Evolutionary conservation across 2,113 vertebrate species (phyloP).

Genomic region (Pheucticus melanocephalus): DNA sequence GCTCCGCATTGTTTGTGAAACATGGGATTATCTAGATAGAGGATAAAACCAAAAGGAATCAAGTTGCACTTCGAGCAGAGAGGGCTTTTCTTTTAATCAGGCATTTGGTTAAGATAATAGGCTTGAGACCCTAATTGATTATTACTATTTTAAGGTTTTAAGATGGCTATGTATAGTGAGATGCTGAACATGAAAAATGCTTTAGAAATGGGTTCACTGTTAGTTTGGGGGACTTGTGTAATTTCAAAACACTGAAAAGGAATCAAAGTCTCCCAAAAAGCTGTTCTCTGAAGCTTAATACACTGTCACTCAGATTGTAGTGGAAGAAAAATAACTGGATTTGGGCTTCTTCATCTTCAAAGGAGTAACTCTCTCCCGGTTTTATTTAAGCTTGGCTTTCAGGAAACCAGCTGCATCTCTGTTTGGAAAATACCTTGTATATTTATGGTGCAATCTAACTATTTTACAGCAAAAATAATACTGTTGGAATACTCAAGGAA

Average conservation of each 20-base stretch:
- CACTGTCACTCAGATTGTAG: not conserved
- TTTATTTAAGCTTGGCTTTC: slow-evolving; percentile 13
- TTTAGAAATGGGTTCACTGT: slow-evolving; percentile 18
- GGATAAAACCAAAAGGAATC: slow-evolving; percentile 62
- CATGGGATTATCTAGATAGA: slow-evolving; percentile 57
- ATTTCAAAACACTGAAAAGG: not conserved
- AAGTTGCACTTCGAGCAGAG: slow-evolving; percentile 56
- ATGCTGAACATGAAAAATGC: not conserved
- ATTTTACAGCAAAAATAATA: slow-evolving; percentile 34
- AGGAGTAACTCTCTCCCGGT: not conserved
- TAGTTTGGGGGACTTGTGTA: not conserved
- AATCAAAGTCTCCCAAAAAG: not conserved
- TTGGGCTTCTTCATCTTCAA: slow-evolving; percentile 1
- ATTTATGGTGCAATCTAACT: slow-evolving; percentile 9
- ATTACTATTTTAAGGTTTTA: slow-evolving; percentile 69
- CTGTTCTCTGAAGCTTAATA: not conserved
- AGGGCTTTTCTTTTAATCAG: slow-evolving; percentile 68
- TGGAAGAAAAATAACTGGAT: not conserved
- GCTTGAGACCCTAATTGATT: slow-evolving; percentile 68
- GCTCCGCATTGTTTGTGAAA: slow-evolving; percentile 57
- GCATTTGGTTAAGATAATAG: slow-evolving; percentile 69
- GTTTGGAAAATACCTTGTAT: slow-evolving; percentile 22
- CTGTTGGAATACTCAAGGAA: slow-evolving; percentile 7
- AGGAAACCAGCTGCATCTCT: not conserved
- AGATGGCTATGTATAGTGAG: slow-evolving; percentile 53